Base-by-base conservation (phyloP, 2,888 invertebrate genomes). In the Acanthopleura granulata region DNA sequence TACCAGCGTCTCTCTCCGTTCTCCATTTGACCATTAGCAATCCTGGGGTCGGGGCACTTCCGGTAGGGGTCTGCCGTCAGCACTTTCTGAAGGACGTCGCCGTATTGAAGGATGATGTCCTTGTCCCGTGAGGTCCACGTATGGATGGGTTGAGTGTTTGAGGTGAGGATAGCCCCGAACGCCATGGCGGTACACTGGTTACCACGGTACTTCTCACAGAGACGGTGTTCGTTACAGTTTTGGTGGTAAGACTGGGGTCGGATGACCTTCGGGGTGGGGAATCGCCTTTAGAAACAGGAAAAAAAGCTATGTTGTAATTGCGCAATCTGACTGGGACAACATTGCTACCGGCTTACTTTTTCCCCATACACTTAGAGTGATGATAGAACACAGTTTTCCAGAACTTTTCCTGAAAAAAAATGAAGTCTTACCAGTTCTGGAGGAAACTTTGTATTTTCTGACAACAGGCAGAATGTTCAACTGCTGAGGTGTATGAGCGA, bases 181-280 rank as follows among this genome's bases (percentile, higher is more conserved):
- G 69, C 27, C 22, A 69, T 69, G 12, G 69, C 16, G 4, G 69
- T 69, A 69, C 69, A 69, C 30, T 69, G 69, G 16, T 18, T 69
- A 25, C 69, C 69, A 1, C 30, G 25, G 69, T 25, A 30, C 61
- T 61, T 25, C 18, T 25, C 27, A 57, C n/a, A 57, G n/a, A 57
- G 22, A 57, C 57, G n/a, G 16, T 29, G 25, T 16, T 18, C 27
- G 69, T 25, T 18, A 22, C 6, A 69, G 69, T 30, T 9, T 18
- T 69, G 69, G 69, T 69, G 69, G 25, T 22, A 69, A 25, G 25
- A 25, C n/a, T 25, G 29, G 69, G 69, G 25, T 69, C 69, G 16
- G 69, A 18, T 4, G 29, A 69, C 40, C 40, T 9, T 6, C 40
- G 40, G 40, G 9, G 40, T 40, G 40, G 40, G 40, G 40, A 40